A percentile compares a stretch with the other conserved stretches of the same genome.
These are phyloP conservation scores for Drosophila rellima DNA, from an alignment of 2,888 invertebrate species.

Conservation along the genomic window DNA sequence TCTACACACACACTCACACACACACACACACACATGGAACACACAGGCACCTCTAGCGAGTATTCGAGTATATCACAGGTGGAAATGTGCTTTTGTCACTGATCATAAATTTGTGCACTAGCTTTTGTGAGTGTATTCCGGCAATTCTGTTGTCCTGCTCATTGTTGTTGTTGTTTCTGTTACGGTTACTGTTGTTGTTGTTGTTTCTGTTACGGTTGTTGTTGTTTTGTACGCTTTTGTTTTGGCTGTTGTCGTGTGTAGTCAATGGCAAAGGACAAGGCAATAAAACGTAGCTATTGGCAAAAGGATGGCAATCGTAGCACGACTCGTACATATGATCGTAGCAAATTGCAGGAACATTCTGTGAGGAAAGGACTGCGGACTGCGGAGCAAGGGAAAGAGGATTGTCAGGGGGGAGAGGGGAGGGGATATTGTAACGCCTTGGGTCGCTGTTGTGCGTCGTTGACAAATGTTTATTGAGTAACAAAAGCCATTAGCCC, in stretches of 20 bases:
- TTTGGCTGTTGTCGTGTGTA: slow-evolving; percentile 40
- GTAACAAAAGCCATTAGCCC: slow-evolving; percentile 71
- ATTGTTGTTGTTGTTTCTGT: background rate
- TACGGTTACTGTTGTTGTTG: background rate
- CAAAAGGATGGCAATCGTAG: slow-evolving; percentile 38
- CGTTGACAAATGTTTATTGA: slow-evolving; percentile 74
- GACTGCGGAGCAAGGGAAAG: background rate
- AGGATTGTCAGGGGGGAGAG: background rate
- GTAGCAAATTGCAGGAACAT: slow-evolving; percentile 28
- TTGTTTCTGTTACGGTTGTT: slow-evolving; percentile 10
- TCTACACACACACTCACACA: background rate
- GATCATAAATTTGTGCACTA: slow-evolving; percentile 76
- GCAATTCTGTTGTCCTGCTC: slow-evolving; percentile 5
- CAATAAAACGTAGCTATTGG: slow-evolving; percentile 76
- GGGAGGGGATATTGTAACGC: slow-evolving; percentile 36
- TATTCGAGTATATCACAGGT: slow-evolving; percentile 74
- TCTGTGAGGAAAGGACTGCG: background rate
- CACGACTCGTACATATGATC: slow-evolving; percentile 29
- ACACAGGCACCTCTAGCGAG: slow-evolving; percentile 6
- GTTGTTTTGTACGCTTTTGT: slow-evolving; percentile 39
- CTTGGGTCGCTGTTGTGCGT: slow-evolving; percentile 25
- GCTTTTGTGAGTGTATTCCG: slow-evolving; percentile 39
- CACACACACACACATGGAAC: slow-evolving; percentile 1
- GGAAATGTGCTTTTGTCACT: slow-evolving; percentile 80
- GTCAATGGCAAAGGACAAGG: slow-evolving; percentile 58